Percentiles rank a stretch among this genome's conserved stretches.
phyloP scores from a whole-genome alignment of 1,140 invertebrate genomes.

The Aphis gossypii region DNA sequence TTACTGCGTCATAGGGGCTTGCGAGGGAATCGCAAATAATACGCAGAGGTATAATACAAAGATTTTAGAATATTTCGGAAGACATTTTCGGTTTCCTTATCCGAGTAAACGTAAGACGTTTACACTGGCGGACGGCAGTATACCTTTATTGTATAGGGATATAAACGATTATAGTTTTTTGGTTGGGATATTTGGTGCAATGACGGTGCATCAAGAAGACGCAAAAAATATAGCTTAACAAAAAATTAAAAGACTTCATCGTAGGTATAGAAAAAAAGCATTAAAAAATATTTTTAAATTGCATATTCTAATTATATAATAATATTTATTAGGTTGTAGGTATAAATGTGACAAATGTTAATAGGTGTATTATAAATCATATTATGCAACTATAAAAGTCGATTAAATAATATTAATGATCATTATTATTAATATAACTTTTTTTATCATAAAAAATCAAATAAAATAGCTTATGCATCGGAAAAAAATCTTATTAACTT shows the following conservation, averaged over 20 bases:
- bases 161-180: background rate
- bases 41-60: background rate
- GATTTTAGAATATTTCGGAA: conserved; percentile 18
- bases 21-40: background rate
- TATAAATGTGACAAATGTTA: background rate
- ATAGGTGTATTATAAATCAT: too few relatives aligned
- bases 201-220: too few relatives aligned
- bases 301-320: too few relatives aligned
- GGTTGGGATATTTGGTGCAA: background rate
- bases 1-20: background rate
- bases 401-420: background rate
- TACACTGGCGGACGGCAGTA: background rate
- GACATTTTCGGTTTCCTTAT: background rate
- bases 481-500: background rate
- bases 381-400: too few relatives aligned
- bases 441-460: background rate
- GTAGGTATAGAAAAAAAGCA: too few relatives aligned
- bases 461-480: background rate
- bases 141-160: background rate
- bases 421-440: background rate
- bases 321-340: background rate
- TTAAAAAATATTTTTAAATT: too few relatives aligned
- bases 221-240: too few relatives aligned
- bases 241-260: background rate
- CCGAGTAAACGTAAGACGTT: background rate